Evolutionary conservation across 2,888 invertebrate species (phyloP), one percentile per base, ranked within the genome.

Genomic region (Rhamnusium bicolor): DNA sequence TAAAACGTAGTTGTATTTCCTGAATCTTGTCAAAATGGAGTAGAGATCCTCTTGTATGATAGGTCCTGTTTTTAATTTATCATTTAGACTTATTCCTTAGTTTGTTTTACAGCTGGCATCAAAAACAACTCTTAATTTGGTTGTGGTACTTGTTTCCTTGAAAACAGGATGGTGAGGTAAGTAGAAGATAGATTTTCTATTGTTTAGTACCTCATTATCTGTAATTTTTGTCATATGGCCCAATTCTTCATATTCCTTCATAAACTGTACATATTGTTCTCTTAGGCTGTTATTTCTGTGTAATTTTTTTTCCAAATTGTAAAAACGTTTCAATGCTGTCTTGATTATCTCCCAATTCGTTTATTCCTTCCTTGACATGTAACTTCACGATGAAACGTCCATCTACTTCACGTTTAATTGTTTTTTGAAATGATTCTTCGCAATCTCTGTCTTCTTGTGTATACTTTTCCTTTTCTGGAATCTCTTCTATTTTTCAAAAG

Each of bases 1-100:
- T 4, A 85, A 46, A 2, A 79, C 80, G 19, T 80, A 73, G 3
- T 51, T 29, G 58, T 80, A 68, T 6, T 63, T 60, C 3, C 84
- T 32, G 71, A 82, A 84, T 10, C 79, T 72, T 6, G 81, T 6
- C 0, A 69, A 32, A 21, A 69, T 69, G 84, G 63, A 63, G 12
- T 40, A 40, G 2, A 63, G 19, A 18, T 63, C 63, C 12, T 63
- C 46, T 49, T 69, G 49, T 16, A 60, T 58, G 16, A 60, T 49
- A 21, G 58, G 49, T 47, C 69, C 63, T 47, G 47, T 14, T 12
- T 40, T 16, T 21, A n/a, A 19, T 5, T 40, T 6, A 10, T 47
- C 51, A 29, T 65, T 65, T 51, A 65, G 8, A 21, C 49, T 49
- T 12, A 54, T 54, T 5, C 24, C 24, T 24, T 16, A 21, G 10